These are phyloP conservation scores for Napeogenes inachia DNA, from an alignment of 2,888 invertebrate genomes.

Conservation along the genomic window DNA sequence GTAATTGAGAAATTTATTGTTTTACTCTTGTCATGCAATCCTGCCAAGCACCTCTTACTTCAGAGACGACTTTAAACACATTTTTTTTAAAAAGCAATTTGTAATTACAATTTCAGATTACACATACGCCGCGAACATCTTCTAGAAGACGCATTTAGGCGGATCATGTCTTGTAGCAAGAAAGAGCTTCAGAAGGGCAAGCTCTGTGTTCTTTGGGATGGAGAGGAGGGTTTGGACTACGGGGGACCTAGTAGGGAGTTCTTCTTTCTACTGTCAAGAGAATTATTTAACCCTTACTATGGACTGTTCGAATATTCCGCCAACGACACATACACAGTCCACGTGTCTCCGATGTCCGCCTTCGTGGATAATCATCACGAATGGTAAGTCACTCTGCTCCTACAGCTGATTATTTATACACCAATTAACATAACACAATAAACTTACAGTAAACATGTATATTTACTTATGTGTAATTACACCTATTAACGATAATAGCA, in stretches of 20 bases:
- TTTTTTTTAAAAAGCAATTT: background rate
- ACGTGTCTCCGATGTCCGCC: slow-evolving; percentile 96
- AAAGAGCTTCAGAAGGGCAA: slow-evolving; percentile 97
- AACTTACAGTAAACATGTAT: background rate
- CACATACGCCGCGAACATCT: slow-evolving; percentile 95
- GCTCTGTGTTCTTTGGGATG: slow-evolving; percentile 94
- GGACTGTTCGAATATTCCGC: slow-evolving; percentile 99
- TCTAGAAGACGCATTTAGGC: slow-evolving; percentile 96
- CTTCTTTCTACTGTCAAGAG: slow-evolving; percentile 97
- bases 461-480: slow-evolving; percentile 8
- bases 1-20: too few relatives aligned
- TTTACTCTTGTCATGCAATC: too few relatives aligned
- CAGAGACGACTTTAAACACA: background rate
- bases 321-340: slow-evolving; percentile 97
- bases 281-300: slow-evolving; percentile 98
- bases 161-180: slow-evolving; percentile 97
- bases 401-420: background rate
- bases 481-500: slow-evolving; percentile 11
- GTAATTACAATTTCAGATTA: slow-evolving; percentile 78
- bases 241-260: slow-evolving; percentile 98
- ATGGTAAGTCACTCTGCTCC: slow-evolving; percentile 80
- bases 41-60: too few relatives aligned
- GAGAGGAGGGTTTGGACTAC: slow-evolving; percentile 98
- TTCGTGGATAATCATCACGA: slow-evolving; percentile 98
- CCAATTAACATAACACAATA: background rate